Conservation (phyloP, 2,113 vertebrate genomes). For the Crocuta crocuta region DNA sequence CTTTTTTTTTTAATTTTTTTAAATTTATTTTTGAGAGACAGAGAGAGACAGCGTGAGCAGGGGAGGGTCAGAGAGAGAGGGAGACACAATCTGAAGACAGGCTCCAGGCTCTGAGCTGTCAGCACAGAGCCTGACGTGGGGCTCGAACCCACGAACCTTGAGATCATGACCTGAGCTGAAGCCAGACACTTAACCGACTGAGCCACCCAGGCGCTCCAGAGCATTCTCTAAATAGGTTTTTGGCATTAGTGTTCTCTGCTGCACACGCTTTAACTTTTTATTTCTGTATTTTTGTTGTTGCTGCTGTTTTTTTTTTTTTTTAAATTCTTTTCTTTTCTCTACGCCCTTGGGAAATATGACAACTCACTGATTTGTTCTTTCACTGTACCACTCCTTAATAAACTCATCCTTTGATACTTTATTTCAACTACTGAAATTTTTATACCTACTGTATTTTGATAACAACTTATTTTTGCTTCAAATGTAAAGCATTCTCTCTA, state of each 20-base stretch:
- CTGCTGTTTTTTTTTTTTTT: neutral
- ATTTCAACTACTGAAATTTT: neutral
- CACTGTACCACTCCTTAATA: no score
- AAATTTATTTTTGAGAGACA: no score
- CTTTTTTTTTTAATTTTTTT: no score
- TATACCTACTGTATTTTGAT: neutral
- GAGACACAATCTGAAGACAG: no score
- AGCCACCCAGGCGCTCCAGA: neutral
- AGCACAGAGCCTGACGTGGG: no score
- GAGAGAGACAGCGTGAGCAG: no score
- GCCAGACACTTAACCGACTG: no score
- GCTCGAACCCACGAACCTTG: no score
- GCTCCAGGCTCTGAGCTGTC: no score
- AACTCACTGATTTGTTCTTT: neutral
- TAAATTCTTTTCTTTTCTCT: neutral
- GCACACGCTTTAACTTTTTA: neutral
- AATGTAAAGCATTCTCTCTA: neutral
- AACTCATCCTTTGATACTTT: neutral
- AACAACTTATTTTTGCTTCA: neutral
- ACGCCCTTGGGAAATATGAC: neutral
- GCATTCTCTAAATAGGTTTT: neutral
- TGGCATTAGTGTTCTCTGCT: neutral
- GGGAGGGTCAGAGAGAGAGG: no score
- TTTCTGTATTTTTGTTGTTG: neutral
- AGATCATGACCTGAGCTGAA: no score